These are phyloP conservation scores for Smithornis capensis DNA, from an alignment of 2,113 vertebrate genomes.

Conservation along the genomic window DNA sequence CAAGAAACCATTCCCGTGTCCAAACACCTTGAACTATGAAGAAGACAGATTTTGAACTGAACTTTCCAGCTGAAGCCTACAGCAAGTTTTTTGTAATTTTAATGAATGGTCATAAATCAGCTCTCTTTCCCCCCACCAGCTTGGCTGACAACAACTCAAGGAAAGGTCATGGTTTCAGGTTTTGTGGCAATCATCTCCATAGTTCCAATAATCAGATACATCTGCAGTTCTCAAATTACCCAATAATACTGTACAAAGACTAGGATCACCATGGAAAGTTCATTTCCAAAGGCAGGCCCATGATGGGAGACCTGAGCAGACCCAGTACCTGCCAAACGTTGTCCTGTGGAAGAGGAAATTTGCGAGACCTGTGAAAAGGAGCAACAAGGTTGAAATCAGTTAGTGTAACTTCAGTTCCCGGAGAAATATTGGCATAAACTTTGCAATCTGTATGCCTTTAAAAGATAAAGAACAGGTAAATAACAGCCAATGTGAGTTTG, in stretches of 20 bases:
- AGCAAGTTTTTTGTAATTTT: background rate
- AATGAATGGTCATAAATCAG: slow-evolving; percentile 19
- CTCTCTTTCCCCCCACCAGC: background rate
- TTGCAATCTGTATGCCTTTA: background rate
- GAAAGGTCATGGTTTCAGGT: slow-evolving; percentile 8
- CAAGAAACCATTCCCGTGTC: background rate
- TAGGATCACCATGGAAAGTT: background rate
- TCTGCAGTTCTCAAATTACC: slow-evolving; percentile 1
- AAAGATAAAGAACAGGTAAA: background rate
- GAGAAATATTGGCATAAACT: background rate
- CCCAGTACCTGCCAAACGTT: background rate
- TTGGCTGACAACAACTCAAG: slow-evolving; percentile 3
- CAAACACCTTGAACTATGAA: background rate
- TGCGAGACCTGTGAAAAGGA: background rate
- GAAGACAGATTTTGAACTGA: background rate
- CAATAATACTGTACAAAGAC: slow-evolving; percentile 39
- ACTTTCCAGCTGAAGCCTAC: background rate
- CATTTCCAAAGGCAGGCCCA: background rate
- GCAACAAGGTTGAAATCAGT: background rate
- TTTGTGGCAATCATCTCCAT: slow-evolving; percentile 29
- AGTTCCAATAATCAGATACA: slow-evolving; percentile 20
- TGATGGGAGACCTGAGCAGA: background rate
- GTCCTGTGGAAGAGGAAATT: background rate
- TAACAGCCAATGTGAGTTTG: background rate
- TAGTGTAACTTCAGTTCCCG: background rate